phyloP scores from a whole-genome alignment of 2,797 vertebrate species.

The Merluccius polli region DNA sequence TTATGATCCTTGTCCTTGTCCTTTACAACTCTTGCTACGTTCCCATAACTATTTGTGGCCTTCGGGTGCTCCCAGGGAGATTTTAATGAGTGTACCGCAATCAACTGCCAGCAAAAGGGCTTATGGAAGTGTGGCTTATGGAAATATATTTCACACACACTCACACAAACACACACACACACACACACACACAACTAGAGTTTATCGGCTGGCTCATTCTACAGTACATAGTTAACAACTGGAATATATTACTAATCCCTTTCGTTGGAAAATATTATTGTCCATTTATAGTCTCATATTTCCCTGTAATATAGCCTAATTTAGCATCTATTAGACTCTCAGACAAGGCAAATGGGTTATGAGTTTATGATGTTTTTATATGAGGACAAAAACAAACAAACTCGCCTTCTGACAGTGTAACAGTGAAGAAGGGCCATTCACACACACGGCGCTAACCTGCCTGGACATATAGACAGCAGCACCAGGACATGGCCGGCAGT shows the following conservation, averaged over 20 bases:
- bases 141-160: neutral
- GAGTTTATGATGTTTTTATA: neutral
- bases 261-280: neutral
- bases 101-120: no score
- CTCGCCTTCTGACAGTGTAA: neutral
- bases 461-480: neutral
- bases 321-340: neutral
- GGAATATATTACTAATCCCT: neutral
- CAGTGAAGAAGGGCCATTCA: neutral
- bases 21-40: neutral
- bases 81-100: neutral
- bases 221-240: neutral
- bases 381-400: neutral
- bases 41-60: neutral
- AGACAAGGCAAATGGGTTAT: neutral
- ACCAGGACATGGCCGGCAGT: neutral
- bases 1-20: neutral
- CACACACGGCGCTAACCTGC: neutral
- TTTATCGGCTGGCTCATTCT: neutral
- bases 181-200: neutral
- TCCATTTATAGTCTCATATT: neutral
- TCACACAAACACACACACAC: neutral
- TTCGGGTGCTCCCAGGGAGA: neutral
- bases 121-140: no score
- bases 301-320: neutral